A percentile compares a stretch with the other conserved stretches of the same genome.
Evolutionary conservation across 2,797 vertebrate genomes (phyloP).

Genomic region (Labroides dimidiatus): DNA sequence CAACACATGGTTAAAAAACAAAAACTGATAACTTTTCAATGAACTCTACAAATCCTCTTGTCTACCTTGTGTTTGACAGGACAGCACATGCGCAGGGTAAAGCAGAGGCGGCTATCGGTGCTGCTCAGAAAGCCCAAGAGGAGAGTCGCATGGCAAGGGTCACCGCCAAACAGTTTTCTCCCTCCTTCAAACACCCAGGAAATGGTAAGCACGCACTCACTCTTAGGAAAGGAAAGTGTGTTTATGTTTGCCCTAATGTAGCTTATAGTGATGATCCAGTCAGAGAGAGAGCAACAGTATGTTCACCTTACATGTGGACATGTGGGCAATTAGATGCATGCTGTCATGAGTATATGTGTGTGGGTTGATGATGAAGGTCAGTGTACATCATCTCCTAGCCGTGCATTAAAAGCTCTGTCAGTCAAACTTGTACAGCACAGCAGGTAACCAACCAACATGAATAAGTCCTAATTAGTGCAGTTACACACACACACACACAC

Average conservation of each 20-base stretch:
- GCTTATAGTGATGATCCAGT: background rate
- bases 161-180: slow-evolving; percentile 98
- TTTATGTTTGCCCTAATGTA: background rate
- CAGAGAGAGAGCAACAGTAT: slow-evolving; percentile 7
- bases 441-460: slow-evolving; percentile 40
- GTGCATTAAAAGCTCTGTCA: slow-evolving; percentile 59
- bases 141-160: slow-evolving; percentile 95
- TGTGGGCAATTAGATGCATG: background rate
- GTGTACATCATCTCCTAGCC: slow-evolving; percentile 65
- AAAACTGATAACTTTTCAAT: too few relatives aligned
- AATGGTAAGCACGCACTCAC: slow-evolving; percentile 86
- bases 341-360: slow-evolving; percentile 23
- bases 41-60: background rate
- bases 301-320: slow-evolving; percentile 8
- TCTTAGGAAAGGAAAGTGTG: slow-evolving; percentile 2
- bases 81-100: slow-evolving; percentile 96
- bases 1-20: too few relatives aligned
- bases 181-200: slow-evolving; percentile 96
- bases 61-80: slow-evolving; percentile 79
- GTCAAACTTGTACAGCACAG: slow-evolving; percentile 55
- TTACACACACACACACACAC: slow-evolving; percentile 19
- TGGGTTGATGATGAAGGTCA: slow-evolving; percentile 68
- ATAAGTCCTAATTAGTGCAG: background rate
- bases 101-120: slow-evolving; percentile 90
- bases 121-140: slow-evolving; percentile 94